A percentile compares a stretch with the other conserved stretches of the same genome.
Evolutionary conservation across 2,797 vertebrate species (phyloP).

Genomic region (Taeniopygia guttata): DNA sequence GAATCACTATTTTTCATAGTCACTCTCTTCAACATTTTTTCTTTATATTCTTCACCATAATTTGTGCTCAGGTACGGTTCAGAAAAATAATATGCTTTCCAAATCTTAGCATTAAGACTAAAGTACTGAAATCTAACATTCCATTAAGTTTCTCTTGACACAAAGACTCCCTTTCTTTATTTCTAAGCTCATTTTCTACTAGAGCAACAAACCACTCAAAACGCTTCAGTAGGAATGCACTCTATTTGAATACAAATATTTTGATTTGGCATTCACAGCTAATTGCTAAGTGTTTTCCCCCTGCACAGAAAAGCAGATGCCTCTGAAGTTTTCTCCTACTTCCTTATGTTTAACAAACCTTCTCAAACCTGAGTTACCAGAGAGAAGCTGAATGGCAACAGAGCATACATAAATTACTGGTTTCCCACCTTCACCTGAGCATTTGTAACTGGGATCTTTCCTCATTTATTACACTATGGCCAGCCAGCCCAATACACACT

Average conservation of each 20-base stretch:
- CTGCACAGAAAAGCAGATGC: not conserved
- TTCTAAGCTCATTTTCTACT: slow-evolving; percentile 5
- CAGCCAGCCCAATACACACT: not conserved
- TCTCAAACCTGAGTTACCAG: not conserved
- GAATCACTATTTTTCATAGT: not conserved
- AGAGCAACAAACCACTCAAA: not conserved
- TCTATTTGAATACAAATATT: not conserved
- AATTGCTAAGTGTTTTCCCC: not conserved
- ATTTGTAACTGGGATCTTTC: not conserved
- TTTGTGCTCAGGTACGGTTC: not conserved
- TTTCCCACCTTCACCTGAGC: not conserved
- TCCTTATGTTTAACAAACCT: not conserved
- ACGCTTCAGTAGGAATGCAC: not conserved
- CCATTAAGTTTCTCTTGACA: not conserved
- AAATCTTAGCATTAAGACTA: not conserved
- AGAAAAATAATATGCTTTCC: not conserved
- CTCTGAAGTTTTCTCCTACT: not conserved
- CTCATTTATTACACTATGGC: not conserved
- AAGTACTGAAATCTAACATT: not conserved
- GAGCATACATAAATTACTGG: accelerated
- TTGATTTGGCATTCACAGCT: not conserved
- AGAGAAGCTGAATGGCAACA: not conserved
- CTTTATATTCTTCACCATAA: not conserved
- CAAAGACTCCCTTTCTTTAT: not conserved
- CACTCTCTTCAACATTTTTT: not conserved